A percentile compares a stretch with the other conserved stretches of the same genome.
These are phyloP conservation scores for Heterocephalus glaber DNA, from an alignment of 2,113 vertebrate genomes.

Conservation along the genomic window DNA sequence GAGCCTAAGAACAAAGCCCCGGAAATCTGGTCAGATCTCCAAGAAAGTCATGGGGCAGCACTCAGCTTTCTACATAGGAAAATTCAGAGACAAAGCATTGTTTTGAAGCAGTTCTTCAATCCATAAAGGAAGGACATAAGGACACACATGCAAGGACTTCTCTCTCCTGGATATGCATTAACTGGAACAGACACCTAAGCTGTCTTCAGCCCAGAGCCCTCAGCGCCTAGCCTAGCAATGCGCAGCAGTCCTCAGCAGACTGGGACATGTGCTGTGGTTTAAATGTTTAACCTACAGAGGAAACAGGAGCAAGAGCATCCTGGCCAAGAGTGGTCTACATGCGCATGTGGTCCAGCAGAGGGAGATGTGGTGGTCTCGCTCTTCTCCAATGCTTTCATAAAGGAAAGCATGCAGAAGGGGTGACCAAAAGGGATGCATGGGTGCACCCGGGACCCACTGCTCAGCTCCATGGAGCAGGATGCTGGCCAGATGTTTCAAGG, in stretches of 20 bases:
- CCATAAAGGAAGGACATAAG: neutral
- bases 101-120: neutral
- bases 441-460: neutral
- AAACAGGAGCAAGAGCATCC: neutral
- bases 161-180: neutral
- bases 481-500: conserved; percentile 15
- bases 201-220: neutral
- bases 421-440: neutral
- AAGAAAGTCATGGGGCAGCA: neutral
- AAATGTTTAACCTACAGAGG: neutral
- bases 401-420: neutral
- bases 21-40: neutral
- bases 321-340: neutral
- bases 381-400: neutral
- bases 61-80: neutral
- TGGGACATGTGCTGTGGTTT: neutral
- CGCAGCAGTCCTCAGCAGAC: neutral
- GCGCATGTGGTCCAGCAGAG: neutral
- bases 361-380: neutral
- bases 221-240: neutral
- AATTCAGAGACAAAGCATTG: neutral
- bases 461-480: neutral
- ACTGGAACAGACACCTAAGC: neutral
- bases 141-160: neutral
- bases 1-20: neutral